These are phyloP conservation scores for Entelurus aequoreus DNA, from an alignment of 2,113 vertebrate genomes.

Conservation along the genomic window DNA sequence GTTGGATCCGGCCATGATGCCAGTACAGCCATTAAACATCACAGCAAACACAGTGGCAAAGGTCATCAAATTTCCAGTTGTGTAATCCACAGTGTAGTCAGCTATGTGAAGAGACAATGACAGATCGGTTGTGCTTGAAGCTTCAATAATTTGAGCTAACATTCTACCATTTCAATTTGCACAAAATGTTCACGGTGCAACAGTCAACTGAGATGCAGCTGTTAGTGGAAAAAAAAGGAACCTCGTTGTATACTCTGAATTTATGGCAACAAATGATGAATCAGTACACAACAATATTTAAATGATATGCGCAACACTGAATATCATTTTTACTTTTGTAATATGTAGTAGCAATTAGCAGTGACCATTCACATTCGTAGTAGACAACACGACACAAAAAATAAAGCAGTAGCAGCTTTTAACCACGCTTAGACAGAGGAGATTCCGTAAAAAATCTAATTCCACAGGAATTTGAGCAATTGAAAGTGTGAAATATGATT, in stretches of 20 bases:
- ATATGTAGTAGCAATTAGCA: too few relatives aligned
- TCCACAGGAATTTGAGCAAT: not conserved
- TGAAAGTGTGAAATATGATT: not conserved
- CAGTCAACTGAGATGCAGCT: not conserved
- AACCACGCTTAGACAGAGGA: not conserved
- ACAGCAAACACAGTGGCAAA: constrained; percentile 82
- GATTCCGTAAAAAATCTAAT: not conserved
- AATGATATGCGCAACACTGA: too few relatives aligned
- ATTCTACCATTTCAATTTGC: not conserved
- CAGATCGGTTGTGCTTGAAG: not conserved
- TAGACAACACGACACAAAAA: not conserved
- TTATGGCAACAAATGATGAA: not conserved
- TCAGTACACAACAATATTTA: not conserved
- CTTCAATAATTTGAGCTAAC: not conserved
- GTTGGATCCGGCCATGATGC: constrained; percentile 88
- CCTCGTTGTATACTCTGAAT: not conserved
- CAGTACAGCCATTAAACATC: constrained; percentile 87
- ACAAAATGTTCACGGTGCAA: not conserved
- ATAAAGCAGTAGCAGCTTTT: not conserved
- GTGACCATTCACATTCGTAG: not conserved
- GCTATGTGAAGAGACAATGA: constrained; percentile 56
- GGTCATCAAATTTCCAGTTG: constrained; percentile 73
- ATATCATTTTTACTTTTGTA: too few relatives aligned
- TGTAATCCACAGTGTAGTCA: constrained; percentile 75
- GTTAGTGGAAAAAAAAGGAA: not conserved